These are phyloP conservation scores for Cephus rjabovi DNA, from an alignment of 2,888 invertebrate species.

Conservation along the genomic window DNA sequence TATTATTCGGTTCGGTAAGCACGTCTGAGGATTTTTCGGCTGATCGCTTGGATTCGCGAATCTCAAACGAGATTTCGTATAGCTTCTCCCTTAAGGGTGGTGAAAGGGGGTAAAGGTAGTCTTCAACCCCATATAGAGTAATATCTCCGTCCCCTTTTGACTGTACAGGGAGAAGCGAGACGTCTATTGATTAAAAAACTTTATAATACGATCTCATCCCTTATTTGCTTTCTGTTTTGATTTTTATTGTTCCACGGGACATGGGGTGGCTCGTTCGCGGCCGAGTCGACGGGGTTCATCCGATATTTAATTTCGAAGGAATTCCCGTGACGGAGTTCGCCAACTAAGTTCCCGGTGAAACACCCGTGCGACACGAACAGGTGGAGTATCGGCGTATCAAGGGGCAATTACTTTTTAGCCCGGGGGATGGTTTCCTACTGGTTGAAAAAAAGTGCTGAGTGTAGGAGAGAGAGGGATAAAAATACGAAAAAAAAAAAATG, in stretches of 20 bases:
- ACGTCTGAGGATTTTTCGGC: constrained; percentile 30
- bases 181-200: constrained; percentile 62
- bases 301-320: constrained; percentile 58
- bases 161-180: constrained; percentile 19
- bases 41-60: constrained; percentile 35
- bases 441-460: neutral
- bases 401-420: constrained; percentile 48
- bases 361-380: constrained; percentile 44
- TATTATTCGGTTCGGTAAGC: constrained; percentile 48
- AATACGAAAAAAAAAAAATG: neutral
- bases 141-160: constrained; percentile 8
- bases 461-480: neutral
- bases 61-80: constrained; percentile 15
- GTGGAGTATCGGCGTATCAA: constrained; percentile 49
- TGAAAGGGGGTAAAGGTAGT: constrained; percentile 6
- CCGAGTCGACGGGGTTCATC: constrained; percentile 18
- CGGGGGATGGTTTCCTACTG: constrained; percentile 24
- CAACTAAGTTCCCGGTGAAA: constrained; percentile 42
- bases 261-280: neutral
- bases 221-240: constrained; percentile 57
- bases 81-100: constrained; percentile 16
- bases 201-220: constrained; percentile 56
- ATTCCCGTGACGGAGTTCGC: constrained; percentile 38
- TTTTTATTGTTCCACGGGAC: constrained; percentile 42
- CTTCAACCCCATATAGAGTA: neutral